These are phyloP conservation scores for Acanthococcus lagerstroemiae DNA, from an alignment of 2,888 invertebrate genomes.

Conservation along the genomic window DNA sequence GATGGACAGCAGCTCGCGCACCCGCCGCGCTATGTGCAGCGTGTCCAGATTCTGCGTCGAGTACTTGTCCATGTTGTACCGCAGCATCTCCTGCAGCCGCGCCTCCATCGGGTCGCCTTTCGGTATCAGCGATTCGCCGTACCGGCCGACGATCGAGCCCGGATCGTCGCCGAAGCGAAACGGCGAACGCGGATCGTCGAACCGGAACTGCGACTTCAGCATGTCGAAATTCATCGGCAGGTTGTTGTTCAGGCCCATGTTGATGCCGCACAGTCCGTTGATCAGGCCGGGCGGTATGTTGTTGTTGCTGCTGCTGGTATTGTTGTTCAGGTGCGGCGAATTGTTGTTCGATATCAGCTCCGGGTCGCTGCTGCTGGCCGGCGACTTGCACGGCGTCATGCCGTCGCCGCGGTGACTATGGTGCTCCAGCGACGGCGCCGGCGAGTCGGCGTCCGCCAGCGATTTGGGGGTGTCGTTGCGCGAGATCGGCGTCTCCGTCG, in stretches of 20 bases:
- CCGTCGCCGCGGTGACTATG: constrained; percentile 22
- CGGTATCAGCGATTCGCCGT: constrained; percentile 82
- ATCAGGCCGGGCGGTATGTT: constrained; percentile 45
- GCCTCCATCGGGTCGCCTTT: constrained; percentile 77
- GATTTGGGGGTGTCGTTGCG: constrained; percentile 23
- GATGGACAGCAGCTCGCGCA: constrained; percentile 84
- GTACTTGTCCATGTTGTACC: constrained; percentile 93
- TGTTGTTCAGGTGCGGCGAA: constrained; percentile 42
- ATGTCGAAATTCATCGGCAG: constrained; percentile 41
- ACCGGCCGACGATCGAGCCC: constrained; percentile 69
- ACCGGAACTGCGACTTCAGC: constrained; percentile 60
- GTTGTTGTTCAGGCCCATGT: constrained; percentile 39
- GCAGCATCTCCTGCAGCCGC: constrained; percentile 79
- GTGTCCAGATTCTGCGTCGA: constrained; percentile 90
- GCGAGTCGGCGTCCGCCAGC: constrained; percentile 41
- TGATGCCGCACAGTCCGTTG: constrained; percentile 41
- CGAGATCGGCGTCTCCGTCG: constrained; percentile 11
- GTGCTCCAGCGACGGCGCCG: constrained; percentile 36
- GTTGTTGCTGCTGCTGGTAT: constrained; percentile 42
- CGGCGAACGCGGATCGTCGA: constrained; percentile 67
- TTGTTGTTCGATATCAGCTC: constrained; percentile 38
- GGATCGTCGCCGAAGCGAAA: constrained; percentile 80
- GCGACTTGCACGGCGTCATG: constrained; percentile 34
- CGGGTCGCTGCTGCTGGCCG: constrained; percentile 39
- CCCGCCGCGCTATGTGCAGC: constrained; percentile 83